Conservation (phyloP, 2,113 vertebrate species). For the Macaca mulatta region DNA sequence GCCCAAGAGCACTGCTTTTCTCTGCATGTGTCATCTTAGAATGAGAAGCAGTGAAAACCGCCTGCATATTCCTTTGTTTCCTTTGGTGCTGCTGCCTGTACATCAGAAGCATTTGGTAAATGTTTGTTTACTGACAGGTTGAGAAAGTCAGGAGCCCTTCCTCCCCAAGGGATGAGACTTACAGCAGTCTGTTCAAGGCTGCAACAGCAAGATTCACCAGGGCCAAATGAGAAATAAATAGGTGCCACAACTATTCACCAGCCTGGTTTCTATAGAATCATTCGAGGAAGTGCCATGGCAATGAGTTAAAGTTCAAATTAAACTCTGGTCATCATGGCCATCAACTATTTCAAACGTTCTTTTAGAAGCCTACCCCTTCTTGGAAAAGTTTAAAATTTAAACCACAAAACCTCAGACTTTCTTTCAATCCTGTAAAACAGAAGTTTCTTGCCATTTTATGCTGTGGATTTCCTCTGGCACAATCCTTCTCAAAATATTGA, state of each 20-base stretch:
- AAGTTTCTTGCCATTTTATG: slow-evolving; percentile 11
- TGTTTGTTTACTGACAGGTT: background rate
- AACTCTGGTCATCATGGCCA: background rate
- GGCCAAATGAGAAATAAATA: background rate
- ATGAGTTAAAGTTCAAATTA: slow-evolving; percentile 11
- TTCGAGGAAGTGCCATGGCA: background rate
- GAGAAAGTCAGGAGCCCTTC: background rate
- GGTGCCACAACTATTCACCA: background rate
- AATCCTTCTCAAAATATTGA: background rate
- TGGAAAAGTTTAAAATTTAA: background rate
- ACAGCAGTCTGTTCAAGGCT: background rate
- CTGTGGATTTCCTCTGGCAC: background rate
- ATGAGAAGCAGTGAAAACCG: background rate
- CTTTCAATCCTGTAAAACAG: background rate
- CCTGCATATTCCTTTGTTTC: background rate
- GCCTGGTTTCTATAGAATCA: background rate
- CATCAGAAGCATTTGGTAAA: background rate
- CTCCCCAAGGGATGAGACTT: background rate
- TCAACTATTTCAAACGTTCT: background rate
- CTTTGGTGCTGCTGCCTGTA: background rate
- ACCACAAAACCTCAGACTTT: background rate
- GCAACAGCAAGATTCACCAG: background rate
- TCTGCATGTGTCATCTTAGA: background rate
- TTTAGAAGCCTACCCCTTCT: background rate
- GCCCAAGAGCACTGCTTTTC: background rate